phyloP scores from a whole-genome alignment of 2,888 invertebrate genomes.

The Aradus depressus region DNA sequence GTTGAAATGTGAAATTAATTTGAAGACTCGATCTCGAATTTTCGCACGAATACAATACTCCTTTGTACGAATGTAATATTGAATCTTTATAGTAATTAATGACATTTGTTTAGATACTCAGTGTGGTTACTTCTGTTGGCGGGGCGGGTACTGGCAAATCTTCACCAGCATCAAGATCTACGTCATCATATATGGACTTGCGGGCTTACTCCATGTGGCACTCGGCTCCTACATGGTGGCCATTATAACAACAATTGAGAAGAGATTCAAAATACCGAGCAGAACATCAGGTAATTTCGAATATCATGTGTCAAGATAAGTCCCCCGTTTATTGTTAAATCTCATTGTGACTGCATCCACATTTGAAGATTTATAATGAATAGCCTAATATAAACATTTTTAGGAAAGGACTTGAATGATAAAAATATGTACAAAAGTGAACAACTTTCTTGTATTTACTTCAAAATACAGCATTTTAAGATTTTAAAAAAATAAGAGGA shows the following conservation, averaged over 20 bases:
- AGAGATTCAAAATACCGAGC: constrained; percentile 55
- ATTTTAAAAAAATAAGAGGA: too few species aligned
- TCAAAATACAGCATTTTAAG: too few species aligned
- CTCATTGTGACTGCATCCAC: not conserved
- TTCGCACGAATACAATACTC: too few species aligned
- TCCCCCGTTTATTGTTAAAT: not conserved
- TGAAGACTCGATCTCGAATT: too few species aligned
- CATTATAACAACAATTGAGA: constrained; percentile 53
- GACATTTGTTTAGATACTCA: not conserved
- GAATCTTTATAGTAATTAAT: not conserved
- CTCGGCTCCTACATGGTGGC: constrained; percentile 53
- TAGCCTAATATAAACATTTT: too few species aligned
- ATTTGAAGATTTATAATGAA: not conserved
- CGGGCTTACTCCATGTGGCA: constrained; percentile 54
- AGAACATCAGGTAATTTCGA: constrained; percentile 52
- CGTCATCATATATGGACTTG: constrained; percentile 48
- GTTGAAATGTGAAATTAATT: too few species aligned
- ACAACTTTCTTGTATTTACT: too few species aligned
- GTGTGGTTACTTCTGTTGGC: constrained; percentile 13
- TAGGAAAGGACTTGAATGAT: too few species aligned
- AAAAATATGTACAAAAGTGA: too few species aligned
- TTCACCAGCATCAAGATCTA: constrained; percentile 48
- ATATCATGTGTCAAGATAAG: too few species aligned
- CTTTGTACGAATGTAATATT: too few species aligned
- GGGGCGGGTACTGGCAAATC: constrained; percentile 35